Conservation (phyloP, 1,140 invertebrate genomes). For the Hypsibius dujardini region DNA sequence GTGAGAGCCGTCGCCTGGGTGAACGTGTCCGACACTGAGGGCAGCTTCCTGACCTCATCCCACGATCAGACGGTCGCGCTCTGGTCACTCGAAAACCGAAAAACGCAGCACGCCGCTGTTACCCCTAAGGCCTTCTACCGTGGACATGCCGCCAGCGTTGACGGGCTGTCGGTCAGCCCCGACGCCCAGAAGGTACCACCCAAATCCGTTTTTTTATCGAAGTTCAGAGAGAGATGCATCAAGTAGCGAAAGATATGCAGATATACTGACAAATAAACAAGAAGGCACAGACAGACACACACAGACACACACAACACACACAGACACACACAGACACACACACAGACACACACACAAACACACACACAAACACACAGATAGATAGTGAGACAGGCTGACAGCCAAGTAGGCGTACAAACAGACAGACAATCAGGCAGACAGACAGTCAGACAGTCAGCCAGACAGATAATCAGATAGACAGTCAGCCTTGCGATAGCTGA, state of each 20-base stretch:
- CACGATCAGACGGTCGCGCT: constrained; percentile 78
- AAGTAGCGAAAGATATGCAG: no score
- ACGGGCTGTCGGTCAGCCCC: background rate
- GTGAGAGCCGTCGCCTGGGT: constrained; percentile 76
- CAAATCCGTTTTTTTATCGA: no score
- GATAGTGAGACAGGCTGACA: background rate
- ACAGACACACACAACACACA: no score
- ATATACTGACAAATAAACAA: no score
- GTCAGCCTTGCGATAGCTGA: no score
- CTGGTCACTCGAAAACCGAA: constrained; percentile 43
- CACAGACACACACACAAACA: no score
- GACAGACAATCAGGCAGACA: no score
- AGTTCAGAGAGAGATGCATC: no score
- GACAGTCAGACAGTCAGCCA: no score
- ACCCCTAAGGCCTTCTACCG: background rate
- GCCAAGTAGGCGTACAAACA: no score
- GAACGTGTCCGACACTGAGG: constrained; percentile 27
- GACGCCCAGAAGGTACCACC: background rate
- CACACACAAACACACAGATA: background rate
- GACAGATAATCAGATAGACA: background rate
- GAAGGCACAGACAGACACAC: no score
- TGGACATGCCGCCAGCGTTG: background rate
- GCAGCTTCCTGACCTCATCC: constrained; percentile 47
- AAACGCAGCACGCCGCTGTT: background rate
- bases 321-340: no score